A percentile compares a stretch with the other conserved stretches of the same genome.
Conservation (phyloP, 1,140 invertebrate genomes). For the Eueides isabella region DNA sequence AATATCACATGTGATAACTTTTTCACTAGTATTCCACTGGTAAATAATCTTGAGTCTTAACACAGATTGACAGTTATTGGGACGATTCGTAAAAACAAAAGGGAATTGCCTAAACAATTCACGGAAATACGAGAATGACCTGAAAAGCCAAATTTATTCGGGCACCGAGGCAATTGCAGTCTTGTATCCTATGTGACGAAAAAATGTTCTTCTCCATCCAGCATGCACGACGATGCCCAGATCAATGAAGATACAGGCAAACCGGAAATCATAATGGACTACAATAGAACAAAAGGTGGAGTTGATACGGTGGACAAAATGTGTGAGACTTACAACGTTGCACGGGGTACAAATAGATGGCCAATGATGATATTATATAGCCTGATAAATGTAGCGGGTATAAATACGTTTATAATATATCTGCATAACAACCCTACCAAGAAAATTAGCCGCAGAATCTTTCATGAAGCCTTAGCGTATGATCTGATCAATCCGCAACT, state of each 20-base stretch:
- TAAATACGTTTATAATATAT: constrained; percentile 43
- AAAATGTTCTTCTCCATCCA: constrained; percentile 34
- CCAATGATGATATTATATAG: constrained; percentile 44
- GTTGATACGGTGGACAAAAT: constrained; percentile 63
- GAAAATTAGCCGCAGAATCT: too few species aligned
- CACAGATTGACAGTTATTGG: too few species aligned
- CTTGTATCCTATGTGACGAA: constrained; percentile 8
- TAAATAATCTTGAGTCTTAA: too few species aligned
- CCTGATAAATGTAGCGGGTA: constrained; percentile 48
- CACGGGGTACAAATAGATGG: constrained; percentile 53
- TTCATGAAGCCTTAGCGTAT: too few species aligned
- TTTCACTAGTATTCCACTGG: too few species aligned
- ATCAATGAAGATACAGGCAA: constrained; percentile 25
- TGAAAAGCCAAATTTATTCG: too few species aligned
- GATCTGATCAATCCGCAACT: too few species aligned
- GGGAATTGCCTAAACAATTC: too few species aligned
- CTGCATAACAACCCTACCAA: too few species aligned
- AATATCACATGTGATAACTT: too few species aligned
- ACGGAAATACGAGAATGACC: too few species aligned
- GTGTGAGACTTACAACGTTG: constrained; percentile 44
- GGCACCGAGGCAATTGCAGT: constrained; percentile 14
- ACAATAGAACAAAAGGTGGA: constrained; percentile 59
- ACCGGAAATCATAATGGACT: constrained; percentile 26
- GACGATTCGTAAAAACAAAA: too few species aligned
- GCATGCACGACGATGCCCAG: constrained; percentile 20